Base-by-base conservation (phyloP, 1,140 invertebrate genomes). In the Amyelois transitella region DNA sequence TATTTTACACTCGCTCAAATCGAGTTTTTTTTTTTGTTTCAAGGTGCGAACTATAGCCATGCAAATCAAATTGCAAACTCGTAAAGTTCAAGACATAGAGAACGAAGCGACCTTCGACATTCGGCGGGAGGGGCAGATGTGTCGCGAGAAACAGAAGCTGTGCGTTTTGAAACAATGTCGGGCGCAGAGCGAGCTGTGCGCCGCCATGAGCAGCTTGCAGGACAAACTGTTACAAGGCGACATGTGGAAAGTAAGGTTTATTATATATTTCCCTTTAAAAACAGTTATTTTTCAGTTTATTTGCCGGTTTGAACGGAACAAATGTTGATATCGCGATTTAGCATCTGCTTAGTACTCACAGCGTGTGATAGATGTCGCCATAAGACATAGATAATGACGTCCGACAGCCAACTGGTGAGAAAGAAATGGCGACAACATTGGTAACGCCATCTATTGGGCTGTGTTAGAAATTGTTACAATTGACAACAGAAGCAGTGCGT, bases 1-100 rank as follows among this genome's bases (percentile, higher is more conserved):
- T n/a, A n/a, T n/a, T n/a, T n/a, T n/a, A n/a, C n/a, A n/a, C n/a
- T n/a, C n/a, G n/a, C n/a, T n/a, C n/a, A n/a, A n/a, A n/a, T n/a
- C n/a, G n/a, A n/a, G n/a, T n/a, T n/a, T n/a, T n/a, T n/a, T n/a
- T n/a, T 45, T 25, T 18, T 60, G 18, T 63, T 63, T 38, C 5
- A 48, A 82, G 79, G 59, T 82, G 0, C 59, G 60, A 49, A 70
- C 71, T 19, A 58, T 82, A 32, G 19, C 25, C 7, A 62, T 64
- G 6, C 72, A 79, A 65, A 77, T 79, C 24, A 63, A 76, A 19
- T 22, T 84, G 18, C 81, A 85, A 67, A 62, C 52, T n/a, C 80
- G 72, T 17, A 81, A 82, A 62, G 64, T 88, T 0, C 24, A 65
- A 19, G 66, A 70, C 43, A 80, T 89, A 48, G 75, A 89, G 58